phyloP scores from a whole-genome alignment of 2,113 vertebrate species.

The Tauraco erythrolophus region DNA sequence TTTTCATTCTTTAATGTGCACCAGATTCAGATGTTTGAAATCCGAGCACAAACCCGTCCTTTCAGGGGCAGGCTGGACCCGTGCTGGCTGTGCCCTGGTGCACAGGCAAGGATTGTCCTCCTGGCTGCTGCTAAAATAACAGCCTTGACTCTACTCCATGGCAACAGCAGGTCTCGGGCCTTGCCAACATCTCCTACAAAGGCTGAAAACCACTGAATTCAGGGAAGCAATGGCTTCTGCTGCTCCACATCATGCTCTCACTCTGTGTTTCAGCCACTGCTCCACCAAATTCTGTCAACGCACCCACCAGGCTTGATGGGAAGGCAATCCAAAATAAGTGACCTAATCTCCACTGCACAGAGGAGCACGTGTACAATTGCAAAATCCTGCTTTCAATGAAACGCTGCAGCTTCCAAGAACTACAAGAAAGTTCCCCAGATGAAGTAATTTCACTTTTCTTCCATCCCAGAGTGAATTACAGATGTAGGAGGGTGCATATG shows the following conservation, averaged over 20 bases:
- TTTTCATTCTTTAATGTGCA: not conserved
- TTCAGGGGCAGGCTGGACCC: not conserved
- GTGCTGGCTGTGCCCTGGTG: not conserved
- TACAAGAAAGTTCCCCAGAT: not conserved
- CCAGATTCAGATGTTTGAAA: not conserved
- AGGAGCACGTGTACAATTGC: fast-evolving
- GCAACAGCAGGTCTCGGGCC: not conserved
- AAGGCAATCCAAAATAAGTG: not conserved
- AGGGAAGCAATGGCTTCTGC: not conserved
- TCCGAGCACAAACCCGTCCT: not conserved
- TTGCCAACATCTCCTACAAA: not conserved
- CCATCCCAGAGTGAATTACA: not conserved
- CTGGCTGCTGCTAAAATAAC: not conserved
- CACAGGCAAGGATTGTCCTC: not conserved
- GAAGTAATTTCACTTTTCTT: not conserved
- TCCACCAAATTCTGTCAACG: not conserved
- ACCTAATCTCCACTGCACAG: not conserved
- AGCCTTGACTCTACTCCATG: not conserved
- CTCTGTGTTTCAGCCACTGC: not conserved
- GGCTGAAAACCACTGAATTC: not conserved
- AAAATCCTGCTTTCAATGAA: not conserved
- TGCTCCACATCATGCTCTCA: not conserved
- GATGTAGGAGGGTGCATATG: fast-evolving
- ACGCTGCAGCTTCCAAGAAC: not conserved
- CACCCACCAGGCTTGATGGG: no score